phyloP scores from a whole-genome alignment of 2,113 vertebrate species.

The Chaenocephalus aceratus region DNA sequence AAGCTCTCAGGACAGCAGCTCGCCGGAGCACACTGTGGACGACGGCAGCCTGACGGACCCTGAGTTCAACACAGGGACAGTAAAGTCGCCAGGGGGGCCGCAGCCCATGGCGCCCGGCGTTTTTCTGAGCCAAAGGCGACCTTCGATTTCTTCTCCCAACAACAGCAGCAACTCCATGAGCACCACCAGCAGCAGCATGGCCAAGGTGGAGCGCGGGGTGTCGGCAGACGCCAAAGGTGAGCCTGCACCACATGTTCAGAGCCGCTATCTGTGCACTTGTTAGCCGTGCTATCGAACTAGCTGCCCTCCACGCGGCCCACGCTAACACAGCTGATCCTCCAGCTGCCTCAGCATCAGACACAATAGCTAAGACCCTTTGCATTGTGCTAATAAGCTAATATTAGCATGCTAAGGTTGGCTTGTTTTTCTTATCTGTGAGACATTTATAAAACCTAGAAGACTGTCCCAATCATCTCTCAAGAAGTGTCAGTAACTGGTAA shows the following conservation, averaged over 20 bases:
- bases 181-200: conserved; percentile 71
- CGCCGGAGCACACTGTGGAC: conserved; percentile 90
- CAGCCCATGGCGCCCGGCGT: conserved; percentile 97
- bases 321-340: too few relatives aligned
- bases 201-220: conserved; percentile 87
- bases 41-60: conserved; percentile 92
- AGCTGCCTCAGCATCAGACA: too few relatives aligned
- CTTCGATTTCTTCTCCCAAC: conserved; percentile 93
- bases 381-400: too few relatives aligned
- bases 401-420: too few relatives aligned
- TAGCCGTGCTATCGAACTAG: too few relatives aligned
- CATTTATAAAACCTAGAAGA: too few relatives aligned
- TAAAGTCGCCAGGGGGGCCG: conserved; percentile 86
- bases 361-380: too few relatives aligned
- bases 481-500: too few relatives aligned
- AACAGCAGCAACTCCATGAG: conserved; percentile 87
- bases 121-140: conserved; percentile 93
- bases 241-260: not conserved
- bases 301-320: too few relatives aligned
- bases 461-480: too few relatives aligned
- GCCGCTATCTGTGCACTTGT: too few relatives aligned
- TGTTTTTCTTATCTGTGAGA: too few relatives aligned
- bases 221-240: conserved; percentile 84
- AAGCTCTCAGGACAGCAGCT: conserved; percentile 92
- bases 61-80: conserved; percentile 89